Evolutionary conservation across 2,113 vertebrate species (phyloP).

Genomic region (Redunca redunca): DNA sequence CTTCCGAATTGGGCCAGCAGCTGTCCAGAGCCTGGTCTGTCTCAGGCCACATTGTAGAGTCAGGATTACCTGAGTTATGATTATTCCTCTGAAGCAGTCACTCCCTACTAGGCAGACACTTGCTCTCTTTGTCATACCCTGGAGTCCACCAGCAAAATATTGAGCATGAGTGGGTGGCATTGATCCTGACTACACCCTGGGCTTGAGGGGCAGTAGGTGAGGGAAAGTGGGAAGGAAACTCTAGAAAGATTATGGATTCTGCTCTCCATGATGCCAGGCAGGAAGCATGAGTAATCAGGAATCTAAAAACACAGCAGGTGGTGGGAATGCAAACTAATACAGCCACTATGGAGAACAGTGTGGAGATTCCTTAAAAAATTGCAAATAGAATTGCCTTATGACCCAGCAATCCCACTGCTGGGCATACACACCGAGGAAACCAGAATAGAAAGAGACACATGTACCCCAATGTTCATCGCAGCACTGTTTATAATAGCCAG

Average conservation of each 20-base stretch:
- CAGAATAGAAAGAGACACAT: too few relatives aligned
- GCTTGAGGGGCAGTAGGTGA: neutral
- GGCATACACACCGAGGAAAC: too few relatives aligned
- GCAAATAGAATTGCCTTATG: too few relatives aligned
- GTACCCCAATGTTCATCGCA: too few relatives aligned
- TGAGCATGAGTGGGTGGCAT: accelerated
- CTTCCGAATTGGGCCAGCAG: neutral
- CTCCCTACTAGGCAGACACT: neutral
- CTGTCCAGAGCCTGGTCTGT: neutral
- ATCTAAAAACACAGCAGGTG: neutral
- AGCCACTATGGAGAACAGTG: too few relatives aligned
- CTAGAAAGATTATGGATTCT: neutral
- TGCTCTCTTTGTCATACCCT: neutral
- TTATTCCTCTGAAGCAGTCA: neutral
- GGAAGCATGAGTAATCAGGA: neutral
- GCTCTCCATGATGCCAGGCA: neutral
- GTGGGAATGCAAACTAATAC: too few relatives aligned
- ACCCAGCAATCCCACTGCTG: too few relatives aligned
- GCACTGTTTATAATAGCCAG: too few relatives aligned
- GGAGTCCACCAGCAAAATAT: neutral
- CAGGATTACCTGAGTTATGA: neutral
- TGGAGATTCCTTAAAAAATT: too few relatives aligned
- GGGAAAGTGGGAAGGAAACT: neutral
- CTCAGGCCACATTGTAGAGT: neutral
- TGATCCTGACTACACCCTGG: neutral